phyloP scores from a whole-genome alignment of 2,113 vertebrate genomes.

The Oreotrochilus melanogaster region DNA sequence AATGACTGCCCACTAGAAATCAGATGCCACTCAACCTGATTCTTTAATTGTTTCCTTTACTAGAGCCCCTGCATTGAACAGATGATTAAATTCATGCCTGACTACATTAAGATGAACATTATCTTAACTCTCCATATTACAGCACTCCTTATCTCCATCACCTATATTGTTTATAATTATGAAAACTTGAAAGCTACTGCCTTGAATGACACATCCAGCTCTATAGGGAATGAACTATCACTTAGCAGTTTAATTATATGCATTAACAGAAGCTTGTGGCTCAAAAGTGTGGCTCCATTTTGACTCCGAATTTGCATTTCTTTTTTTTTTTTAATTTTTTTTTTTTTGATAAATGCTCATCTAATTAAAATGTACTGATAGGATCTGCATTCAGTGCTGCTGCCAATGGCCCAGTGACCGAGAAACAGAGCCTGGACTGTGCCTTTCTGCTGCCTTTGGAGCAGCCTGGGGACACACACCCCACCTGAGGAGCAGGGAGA shows the following conservation, averaged over 20 bases:
- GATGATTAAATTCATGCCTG: background rate
- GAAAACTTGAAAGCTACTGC: conserved; percentile 49
- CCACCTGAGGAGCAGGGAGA: background rate
- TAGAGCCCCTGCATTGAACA: background rate
- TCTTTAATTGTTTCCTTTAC: background rate
- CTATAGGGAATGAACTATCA: conserved; percentile 40
- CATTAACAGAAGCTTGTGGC: conserved; percentile 22
- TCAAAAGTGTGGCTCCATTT: background rate
- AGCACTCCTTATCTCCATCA: conserved; percentile 47
- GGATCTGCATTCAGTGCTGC: background rate
- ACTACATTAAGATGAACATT: background rate
- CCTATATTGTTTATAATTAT: conserved; percentile 34
- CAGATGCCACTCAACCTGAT: background rate
- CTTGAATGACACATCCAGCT: conserved; percentile 36
- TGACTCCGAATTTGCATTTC: conserved; percentile 5
- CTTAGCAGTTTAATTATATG: conserved; percentile 29
- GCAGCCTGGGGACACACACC: background rate
- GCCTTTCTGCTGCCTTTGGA: background rate
- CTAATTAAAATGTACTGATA: background rate
- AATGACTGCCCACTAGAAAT: background rate
- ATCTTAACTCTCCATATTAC: background rate
- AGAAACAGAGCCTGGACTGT: accelerated
- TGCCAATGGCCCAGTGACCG: background rate
- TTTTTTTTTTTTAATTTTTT: background rate
- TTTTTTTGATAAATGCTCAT: background rate